Evolutionary conservation across 1,140 invertebrate genomes (phyloP), one percentile per base, ranked within the genome.

Genomic region (Harlomillsia oculata): DNA sequence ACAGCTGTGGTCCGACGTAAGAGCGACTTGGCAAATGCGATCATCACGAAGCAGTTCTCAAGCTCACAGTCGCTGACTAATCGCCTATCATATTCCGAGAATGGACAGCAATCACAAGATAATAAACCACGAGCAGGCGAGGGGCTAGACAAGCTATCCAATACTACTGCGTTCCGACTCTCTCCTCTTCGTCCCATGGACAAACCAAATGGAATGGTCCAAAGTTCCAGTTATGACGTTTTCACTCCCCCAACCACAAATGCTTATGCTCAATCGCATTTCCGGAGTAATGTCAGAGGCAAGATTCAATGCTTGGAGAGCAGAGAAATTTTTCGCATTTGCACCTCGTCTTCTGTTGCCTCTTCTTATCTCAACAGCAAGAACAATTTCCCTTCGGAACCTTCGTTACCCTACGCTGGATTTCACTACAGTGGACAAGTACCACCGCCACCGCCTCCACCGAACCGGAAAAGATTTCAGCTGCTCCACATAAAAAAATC

Each of bases 241-340:
- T n/a, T n/a, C n/a, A n/a, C n/a, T n/a, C n/a, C 5, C 25, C 4
- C 45, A 5, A 21, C 20, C n/a, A 11, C 25, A 14, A 21, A 11
- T 25, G 11, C 43, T 2, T 26, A 36, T 26, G 14, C 48, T 0
- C 18, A 21, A 3, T 50, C 30, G n/a, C 32, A 29, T 23, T 36
- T 29, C 21, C 39, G 13, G 2, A 30, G 40, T n/a, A 18, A 21
- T 5, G 21, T 13, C 2, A 44, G 25, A 32, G 51, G 57, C 5
- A 57, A 46, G 41, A 56, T 62, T 28, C 60, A 56, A 37, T 62
- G 54, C 26, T 53, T 62, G 51, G 64, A 65, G 18, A 62, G 56
- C 52, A 28, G 58, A 9, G 64, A 65, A 34, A 65, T 65, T 26
- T 65, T 65, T 45, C 30, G 64, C 18, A 43, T 65, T 11, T 65